Base-by-base conservation (phyloP, 2,113 vertebrate species). In the Amblyopsis rosae region DNA sequence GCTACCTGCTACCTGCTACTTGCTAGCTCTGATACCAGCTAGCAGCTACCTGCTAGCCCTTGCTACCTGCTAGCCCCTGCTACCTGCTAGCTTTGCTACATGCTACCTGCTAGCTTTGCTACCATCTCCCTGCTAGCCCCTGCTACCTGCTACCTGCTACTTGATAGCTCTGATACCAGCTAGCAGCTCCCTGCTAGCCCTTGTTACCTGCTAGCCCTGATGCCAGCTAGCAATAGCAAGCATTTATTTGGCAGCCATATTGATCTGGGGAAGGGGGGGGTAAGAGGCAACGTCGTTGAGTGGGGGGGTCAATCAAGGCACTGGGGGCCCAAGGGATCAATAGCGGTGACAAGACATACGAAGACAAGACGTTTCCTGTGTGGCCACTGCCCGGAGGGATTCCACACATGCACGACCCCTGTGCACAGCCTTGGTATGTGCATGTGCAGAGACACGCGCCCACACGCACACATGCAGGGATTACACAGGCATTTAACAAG, bases 401-500 rank as follows among this genome's bases (percentile, higher is more conserved):
- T 51, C 54, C 60, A 9, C 48, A 41, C 62, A 62, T 13, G 15
- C 35, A 46, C 51, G 19, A 19, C 19, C 19, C 19, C 19, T 19
- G 19, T 19, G 19, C 19, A 19, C 19, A 2, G 19, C 19, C 19
- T 19, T 19, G 19, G 19, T 19, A 19, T 19, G n/a, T n/a, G n/a
- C n/a, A n/a, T n/a, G n/a, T n/a, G n/a, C n/a, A n/a, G n/a, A 62
- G 10, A 15, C 12, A 49, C 62, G 6, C 17, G 32, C 62, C 26
- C 65, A 67, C 55, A 16, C 58, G 16, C 67, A 45, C 49, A n/a
- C 48, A 76, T 68, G n/a, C 61, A 45, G 76, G 83, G 86, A 90
- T 88, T 89, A 83, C 72, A 74, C 86, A 87, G 81, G 82, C 83
- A 86, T 89, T 88, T 88, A 87, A 83, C 78, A 83, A 87, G 88